Evolutionary conservation across 1,140 invertebrate genomes (phyloP).

Genomic region (Cephus cinctus): DNA sequence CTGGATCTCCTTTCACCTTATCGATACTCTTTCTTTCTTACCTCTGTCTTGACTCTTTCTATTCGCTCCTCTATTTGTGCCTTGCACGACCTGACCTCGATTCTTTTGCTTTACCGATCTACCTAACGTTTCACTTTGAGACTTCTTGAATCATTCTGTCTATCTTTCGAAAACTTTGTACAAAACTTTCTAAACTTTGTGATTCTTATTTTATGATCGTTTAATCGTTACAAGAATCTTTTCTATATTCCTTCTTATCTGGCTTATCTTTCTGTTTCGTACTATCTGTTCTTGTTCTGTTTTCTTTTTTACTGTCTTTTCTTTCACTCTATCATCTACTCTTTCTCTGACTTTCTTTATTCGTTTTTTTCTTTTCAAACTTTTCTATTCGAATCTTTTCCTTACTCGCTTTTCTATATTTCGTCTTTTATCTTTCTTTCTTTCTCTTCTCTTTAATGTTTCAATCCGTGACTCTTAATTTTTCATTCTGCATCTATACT

Average conservation of each 20-base stretch:
- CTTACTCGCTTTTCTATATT: slow-evolving; percentile 11
- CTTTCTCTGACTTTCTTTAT: too few species aligned
- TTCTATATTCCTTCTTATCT: slow-evolving; percentile 4
- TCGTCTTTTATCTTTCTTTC: background rate
- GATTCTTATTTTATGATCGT: too few species aligned
- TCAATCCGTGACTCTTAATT: background rate
- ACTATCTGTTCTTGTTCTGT: background rate
- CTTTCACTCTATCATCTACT: slow-evolving; percentile 2
- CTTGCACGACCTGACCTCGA: too few species aligned
- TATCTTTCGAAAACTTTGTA: slow-evolving; percentile 1
- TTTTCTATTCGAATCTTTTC: too few species aligned
- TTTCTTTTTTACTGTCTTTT: background rate
- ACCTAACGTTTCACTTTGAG: too few species aligned
- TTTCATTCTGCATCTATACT: too few species aligned
- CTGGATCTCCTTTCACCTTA: too few species aligned
- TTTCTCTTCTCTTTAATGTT: slow-evolving; percentile 7
- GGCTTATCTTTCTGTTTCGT: slow-evolving; percentile 9
- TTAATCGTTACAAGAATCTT: background rate
- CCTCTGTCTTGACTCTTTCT: slow-evolving; percentile 1
- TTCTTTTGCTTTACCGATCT: too few species aligned
- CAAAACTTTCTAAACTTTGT: too few species aligned
- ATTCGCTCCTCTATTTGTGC: slow-evolving; percentile 4
- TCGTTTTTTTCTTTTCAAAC: too few species aligned
- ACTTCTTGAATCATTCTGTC: background rate
- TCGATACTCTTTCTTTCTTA: background rate